A percentile compares a stretch with the other conserved stretches of the same genome.
phyloP scores from a whole-genome alignment of 2,888 invertebrate species.

The Pheosia gnoma region DNA sequence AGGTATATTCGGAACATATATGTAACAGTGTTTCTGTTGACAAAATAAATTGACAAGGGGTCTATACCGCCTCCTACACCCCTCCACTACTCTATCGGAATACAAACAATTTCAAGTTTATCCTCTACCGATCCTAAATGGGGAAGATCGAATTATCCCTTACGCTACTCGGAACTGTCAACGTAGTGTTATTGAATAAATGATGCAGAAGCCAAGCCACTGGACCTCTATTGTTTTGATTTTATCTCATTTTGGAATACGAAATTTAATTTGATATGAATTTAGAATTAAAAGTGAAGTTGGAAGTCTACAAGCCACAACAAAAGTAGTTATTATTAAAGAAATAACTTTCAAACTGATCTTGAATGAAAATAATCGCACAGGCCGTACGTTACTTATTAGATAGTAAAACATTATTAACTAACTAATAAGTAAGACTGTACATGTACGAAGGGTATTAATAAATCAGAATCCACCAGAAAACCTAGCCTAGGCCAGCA shows the following conservation, averaged over 20 bases:
- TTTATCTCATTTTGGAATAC: slow-evolving; percentile 6
- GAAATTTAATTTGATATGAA: no score
- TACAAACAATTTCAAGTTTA: slow-evolving; percentile 9
- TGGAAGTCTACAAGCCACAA: no score
- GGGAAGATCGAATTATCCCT: slow-evolving; percentile 13
- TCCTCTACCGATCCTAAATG: slow-evolving; percentile 5
- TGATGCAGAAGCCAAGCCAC: slow-evolving; percentile 7
- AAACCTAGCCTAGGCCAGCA: no score
- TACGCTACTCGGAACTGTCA: slow-evolving; percentile 11
- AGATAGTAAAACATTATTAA: no score
- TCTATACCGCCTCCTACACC: not conserved
- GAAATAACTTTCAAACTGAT: no score
- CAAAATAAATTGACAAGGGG: not conserved
- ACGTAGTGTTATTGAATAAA: slow-evolving; percentile 14
- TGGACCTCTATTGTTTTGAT: slow-evolving; percentile 1
- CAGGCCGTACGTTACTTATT: no score
- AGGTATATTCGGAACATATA: not conserved
- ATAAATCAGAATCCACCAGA: no score
- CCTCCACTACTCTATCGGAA: slow-evolving; percentile 6
- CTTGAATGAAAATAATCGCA: no score
- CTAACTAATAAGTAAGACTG: no score
- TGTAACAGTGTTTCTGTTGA: not conserved
- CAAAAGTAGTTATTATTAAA: no score
- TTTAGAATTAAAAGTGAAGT: no score
- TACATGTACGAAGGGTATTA: no score